A percentile compares a stretch with the other conserved stretches of the same genome.
Evolutionary conservation across 2,888 invertebrate genomes (phyloP).

Genomic region (Rhodophaea formosa): DNA sequence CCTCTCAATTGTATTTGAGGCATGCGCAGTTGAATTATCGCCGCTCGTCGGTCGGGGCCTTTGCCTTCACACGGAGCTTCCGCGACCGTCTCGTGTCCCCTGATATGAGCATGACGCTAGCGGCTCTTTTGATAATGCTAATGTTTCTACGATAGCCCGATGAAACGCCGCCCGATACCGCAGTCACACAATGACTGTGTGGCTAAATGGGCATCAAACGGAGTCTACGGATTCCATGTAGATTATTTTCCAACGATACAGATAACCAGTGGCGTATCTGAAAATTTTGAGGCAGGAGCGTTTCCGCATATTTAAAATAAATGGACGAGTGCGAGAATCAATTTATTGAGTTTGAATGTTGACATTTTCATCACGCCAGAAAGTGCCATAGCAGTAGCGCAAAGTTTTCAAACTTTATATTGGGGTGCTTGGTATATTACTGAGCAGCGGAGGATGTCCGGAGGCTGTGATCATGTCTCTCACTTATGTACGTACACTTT

Average conservation of each 20-base stretch:
- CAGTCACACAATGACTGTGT: slow-evolving; percentile 65
- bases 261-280: slow-evolving; percentile 21
- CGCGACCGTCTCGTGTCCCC: slow-evolving; percentile 70
- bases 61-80: slow-evolving; percentile 64
- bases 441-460: too few relatives aligned
- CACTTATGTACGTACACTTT: too few relatives aligned
- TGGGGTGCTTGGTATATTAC: too few relatives aligned
- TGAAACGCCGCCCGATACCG: slow-evolving; percentile 57
- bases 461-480: too few relatives aligned
- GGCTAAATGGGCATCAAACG: slow-evolving; percentile 65
- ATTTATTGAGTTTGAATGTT: too few relatives aligned
- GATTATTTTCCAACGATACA: slow-evolving; percentile 52
- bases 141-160: slow-evolving; percentile 67
- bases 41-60: slow-evolving; percentile 66
- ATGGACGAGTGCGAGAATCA: too few relatives aligned
- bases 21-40: slow-evolving; percentile 74
- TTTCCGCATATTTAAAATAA: too few relatives aligned
- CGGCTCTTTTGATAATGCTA: slow-evolving; percentile 78
- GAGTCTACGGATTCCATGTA: slow-evolving; percentile 52
- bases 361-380: too few relatives aligned
- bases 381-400: too few relatives aligned
- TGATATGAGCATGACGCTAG: slow-evolving; percentile 72
- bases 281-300: too few relatives aligned
- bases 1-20: slow-evolving; percentile 70
- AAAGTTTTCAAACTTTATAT: too few relatives aligned